These are phyloP conservation scores for Exocentrus adspersus DNA, from an alignment of 2,888 invertebrate species.

Conservation along the genomic window DNA sequence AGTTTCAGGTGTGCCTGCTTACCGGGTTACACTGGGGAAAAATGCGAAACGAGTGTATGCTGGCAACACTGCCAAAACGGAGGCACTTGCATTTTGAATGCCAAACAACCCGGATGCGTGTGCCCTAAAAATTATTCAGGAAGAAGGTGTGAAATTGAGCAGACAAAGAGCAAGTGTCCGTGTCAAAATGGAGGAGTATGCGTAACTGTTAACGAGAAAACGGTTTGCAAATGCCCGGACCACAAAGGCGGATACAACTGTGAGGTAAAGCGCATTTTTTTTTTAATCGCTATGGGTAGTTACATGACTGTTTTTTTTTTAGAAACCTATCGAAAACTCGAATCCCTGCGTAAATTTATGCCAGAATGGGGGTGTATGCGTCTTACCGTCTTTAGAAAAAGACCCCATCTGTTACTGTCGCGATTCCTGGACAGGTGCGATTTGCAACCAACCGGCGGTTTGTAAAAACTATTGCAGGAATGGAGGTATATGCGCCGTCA, in stretches of 20 bases:
- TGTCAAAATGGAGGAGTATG: constrained; percentile 54
- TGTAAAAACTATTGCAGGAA: constrained; percentile 67
- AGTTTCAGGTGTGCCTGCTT: constrained; percentile 63
- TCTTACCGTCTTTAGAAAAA: constrained; percentile 64
- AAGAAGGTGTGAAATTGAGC: constrained; percentile 64
- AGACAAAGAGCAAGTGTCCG: constrained; percentile 56
- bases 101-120: constrained; percentile 62
- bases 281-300: no score
- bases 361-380: constrained; percentile 70
- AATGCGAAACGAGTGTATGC: constrained; percentile 71
- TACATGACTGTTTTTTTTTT: constrained; percentile 25
- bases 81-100: constrained; percentile 49
- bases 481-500: constrained; percentile 66
- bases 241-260: constrained; percentile 69
- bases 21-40: constrained; percentile 67
- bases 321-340: constrained; percentile 66
- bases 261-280: constrained; percentile 60
- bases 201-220: constrained; percentile 66
- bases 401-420: constrained; percentile 68
- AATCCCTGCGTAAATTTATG: constrained; percentile 72
- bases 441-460: constrained; percentile 65
- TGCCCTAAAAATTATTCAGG: constrained; percentile 65
- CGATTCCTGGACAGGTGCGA: constrained; percentile 68
- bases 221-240: constrained; percentile 68
- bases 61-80: constrained; percentile 70